These are phyloP conservation scores for Camponotus fellah DNA, from an alignment of 2,888 invertebrate genomes.

Conservation along the genomic window DNA sequence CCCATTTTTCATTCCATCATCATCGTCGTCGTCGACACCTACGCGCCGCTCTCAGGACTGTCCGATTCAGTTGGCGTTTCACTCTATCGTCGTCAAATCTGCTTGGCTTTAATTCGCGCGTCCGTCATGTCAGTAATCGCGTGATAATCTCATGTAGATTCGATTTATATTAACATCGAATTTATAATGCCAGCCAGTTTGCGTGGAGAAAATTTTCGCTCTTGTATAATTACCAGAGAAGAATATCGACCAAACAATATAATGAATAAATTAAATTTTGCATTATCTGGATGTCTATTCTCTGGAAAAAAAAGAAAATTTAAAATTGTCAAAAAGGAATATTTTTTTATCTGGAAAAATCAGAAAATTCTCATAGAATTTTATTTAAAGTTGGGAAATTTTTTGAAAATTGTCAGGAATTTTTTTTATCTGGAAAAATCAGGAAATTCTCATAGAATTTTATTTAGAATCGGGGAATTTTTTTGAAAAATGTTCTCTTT, in stretches of 20 bases:
- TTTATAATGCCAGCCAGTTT: constrained; percentile 17
- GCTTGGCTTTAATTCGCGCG: constrained; percentile 70
- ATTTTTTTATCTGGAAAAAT: too few species aligned
- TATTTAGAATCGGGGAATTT: too few species aligned
- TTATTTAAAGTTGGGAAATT: too few species aligned
- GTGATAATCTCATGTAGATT: constrained; percentile 57
- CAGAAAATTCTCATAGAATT: too few species aligned
- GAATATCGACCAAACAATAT: background rate
- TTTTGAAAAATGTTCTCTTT: too few species aligned
- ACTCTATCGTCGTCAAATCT: constrained; percentile 68
- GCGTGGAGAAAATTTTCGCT: background rate
- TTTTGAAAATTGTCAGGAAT: too few species aligned
- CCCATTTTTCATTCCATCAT: constrained; percentile 57
- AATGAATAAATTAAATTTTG: background rate
- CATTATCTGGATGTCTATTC: background rate
- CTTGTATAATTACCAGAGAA: background rate
- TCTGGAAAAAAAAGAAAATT: too few species aligned
- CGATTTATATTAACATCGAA: constrained; percentile 10
- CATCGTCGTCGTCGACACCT: constrained; percentile 64
- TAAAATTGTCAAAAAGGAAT: too few species aligned
- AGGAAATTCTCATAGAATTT: too few species aligned
- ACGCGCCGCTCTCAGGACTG: constrained; percentile 64
- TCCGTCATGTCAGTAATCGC: constrained; percentile 54
- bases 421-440: too few species aligned
- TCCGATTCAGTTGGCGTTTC: constrained; percentile 68